These are phyloP conservation scores for Synanthedon andrenaeformis DNA, from an alignment of 2,888 invertebrate species.

Conservation along the genomic window DNA sequence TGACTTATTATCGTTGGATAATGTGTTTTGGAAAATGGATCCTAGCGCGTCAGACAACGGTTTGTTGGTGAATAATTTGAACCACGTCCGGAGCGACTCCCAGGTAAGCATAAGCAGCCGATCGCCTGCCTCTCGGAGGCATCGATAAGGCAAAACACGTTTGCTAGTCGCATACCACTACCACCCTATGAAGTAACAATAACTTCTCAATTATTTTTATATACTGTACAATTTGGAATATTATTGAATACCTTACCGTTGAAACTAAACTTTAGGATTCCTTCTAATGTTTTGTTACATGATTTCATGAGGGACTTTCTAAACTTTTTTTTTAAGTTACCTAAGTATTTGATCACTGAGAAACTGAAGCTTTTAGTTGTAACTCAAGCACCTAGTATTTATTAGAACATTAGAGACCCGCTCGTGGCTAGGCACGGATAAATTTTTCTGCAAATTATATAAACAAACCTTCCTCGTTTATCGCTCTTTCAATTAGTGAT, in stretches of 20 bases:
- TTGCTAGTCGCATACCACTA: constrained; percentile 34
- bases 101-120: constrained; percentile 55
- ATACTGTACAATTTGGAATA: constrained; percentile 13
- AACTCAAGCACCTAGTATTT: too few species aligned
- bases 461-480: too few species aligned
- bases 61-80: constrained; percentile 64
- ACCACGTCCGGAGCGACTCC: constrained; percentile 63
- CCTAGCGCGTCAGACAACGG: constrained; percentile 60
- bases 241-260: constrained; percentile 8
- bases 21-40: constrained; percentile 56
- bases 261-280: too few species aligned
- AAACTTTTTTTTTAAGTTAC: too few species aligned
- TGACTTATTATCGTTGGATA: constrained; percentile 27
- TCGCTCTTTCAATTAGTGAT: too few species aligned
- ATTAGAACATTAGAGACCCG: too few species aligned
- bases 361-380: too few species aligned
- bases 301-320: too few species aligned
- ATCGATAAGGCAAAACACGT: constrained; percentile 54
- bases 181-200: constrained; percentile 55
- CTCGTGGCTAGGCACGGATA: too few species aligned
- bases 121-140: constrained; percentile 23
- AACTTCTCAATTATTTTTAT: constrained; percentile 45
- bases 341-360: too few species aligned
- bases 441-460: too few species aligned
- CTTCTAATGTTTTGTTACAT: too few species aligned